Base-by-base conservation (phyloP, 2,888 invertebrate genomes). In the Alcis repandata region DNA sequence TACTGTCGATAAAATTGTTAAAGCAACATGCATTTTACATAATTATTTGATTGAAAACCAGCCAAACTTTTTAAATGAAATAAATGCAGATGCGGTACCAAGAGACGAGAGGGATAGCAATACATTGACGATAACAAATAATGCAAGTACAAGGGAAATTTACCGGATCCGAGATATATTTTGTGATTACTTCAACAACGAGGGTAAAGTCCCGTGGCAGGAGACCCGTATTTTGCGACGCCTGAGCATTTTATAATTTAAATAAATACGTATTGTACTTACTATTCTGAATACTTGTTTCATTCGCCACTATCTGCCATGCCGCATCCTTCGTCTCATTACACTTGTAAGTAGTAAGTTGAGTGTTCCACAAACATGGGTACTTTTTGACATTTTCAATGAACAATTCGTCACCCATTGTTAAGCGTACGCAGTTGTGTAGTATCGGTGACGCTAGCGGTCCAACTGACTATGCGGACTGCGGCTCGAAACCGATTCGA, bases 31-130 rank as follows among this genome's bases (percentile, higher is more conserved):
- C 17, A 11, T 45, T 3, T 45, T 45, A 11, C 66, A 61, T 58
- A 66, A 66, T 61, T 66, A 58, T 41, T 61, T 61, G 22, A 66
- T 67, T 66, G 58, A 60, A 56, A 57, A 41, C 20, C 27, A 61
- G 13, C 19, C 58, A 58, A 20, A 54, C 38, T 61, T 58, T 56
- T 56, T 59, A 33, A 48, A 59, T 64, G 53, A 11, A 56, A 62
- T 49, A 15, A 53, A 52, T 59, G 43, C 53, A 61, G 46, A 32
- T 40, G 32, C 10, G 22, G 32, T 19, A 33, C 17, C 46, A 54
- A 45, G 19, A 19, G 11, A 45, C 20, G 45, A 45, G 20, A 59
- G 46, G 49, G 15, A 20, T 59, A 48, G 20, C 20, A n/a, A 46
- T n/a, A 15, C 59, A 38, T 59, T 11, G 33, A 40, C 20, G 40